Evolutionary conservation across 2,888 invertebrate genomes (phyloP).

Genomic region (Drosophila vallismaia): DNA sequence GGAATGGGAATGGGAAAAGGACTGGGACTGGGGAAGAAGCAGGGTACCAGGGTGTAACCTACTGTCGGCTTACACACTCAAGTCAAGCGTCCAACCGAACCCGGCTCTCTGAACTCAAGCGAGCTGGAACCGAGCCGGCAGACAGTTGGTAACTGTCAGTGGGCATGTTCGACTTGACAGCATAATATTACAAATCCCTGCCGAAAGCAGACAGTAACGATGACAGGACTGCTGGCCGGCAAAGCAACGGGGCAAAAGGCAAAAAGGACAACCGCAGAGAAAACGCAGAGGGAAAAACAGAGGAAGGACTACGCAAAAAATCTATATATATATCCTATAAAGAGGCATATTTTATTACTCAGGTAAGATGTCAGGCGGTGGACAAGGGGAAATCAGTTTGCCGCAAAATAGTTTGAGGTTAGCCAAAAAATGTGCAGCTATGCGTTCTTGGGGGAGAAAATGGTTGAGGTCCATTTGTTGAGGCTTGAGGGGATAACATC

Average conservation of each 20-base stretch:
- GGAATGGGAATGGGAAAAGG: slow-evolving; percentile 26
- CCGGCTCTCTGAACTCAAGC: slow-evolving; percentile 16
- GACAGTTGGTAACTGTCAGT: slow-evolving; percentile 78
- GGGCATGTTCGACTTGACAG: slow-evolving; percentile 79
- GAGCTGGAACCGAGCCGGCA: slow-evolving; percentile 41
- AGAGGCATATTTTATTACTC: slow-evolving; percentile 48
- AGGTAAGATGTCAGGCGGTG: slow-evolving; percentile 36
- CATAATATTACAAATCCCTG: slow-evolving; percentile 82
- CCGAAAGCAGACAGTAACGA: slow-evolving; percentile 79
- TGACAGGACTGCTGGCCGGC: slow-evolving; percentile 61
- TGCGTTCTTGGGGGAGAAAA: slow-evolving; percentile 1
- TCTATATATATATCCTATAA: slow-evolving; percentile 31
- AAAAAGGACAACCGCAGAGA: slow-evolving; percentile 71
- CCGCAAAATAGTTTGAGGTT: slow-evolving; percentile 34
- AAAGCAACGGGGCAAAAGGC: slow-evolving; percentile 51
- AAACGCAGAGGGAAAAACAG: background rate
- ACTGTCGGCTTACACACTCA: slow-evolving; percentile 69
- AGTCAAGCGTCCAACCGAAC: slow-evolving; percentile 67
- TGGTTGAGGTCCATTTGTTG: background rate
- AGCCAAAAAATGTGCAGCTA: slow-evolving; percentile 21
- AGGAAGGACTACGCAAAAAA: slow-evolving; percentile 7
- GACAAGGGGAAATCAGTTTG: slow-evolving; percentile 30
- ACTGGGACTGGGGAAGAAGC: slow-evolving; percentile 35
- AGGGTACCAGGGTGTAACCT: slow-evolving; percentile 58
- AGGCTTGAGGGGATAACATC: background rate